Evolutionary conservation across 1,140 invertebrate species (phyloP), one percentile per base, ranked within the genome.

Genomic region (Neodiprion virginianus): DNA sequence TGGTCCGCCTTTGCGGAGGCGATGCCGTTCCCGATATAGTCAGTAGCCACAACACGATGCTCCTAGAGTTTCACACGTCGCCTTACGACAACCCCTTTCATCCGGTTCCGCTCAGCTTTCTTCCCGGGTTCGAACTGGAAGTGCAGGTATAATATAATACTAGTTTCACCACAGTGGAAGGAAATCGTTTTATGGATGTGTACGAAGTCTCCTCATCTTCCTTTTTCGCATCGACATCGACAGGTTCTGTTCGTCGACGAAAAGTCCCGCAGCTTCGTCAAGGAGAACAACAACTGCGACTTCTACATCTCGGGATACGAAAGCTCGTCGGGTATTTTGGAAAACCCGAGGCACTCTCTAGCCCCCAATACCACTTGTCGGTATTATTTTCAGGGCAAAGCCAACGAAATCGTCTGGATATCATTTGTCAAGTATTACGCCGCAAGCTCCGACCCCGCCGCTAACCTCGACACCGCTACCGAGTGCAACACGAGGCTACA

Each of bases 361-460:
- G 93, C 95, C 0, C 93, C 94, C 0, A 96, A 96, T 84, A 96
- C 95, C 1, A 96, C 95, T 1, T 97, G 96, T 82, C 88, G 90
- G 21, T 92, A 92, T 79, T 88, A 89, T 72, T 91, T 92, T 75
- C 89, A 92, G 85, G 94, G 94, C 14, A 92, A 92, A 67, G 87
- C 91, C 14, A 92, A 93, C 74, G 94, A 96, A 86, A 93, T 94
- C 69, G 93, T 96, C 17, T 96, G 95, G 95, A 90, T 96, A 74
- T 94, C 94, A 1, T 96, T 96, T 79, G 91, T 95, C 81, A 95
- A 95, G 84, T 96, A 95, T 80, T 93, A 95, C 84, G 92, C 93
- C 2, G 91, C 92, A 7, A 91, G 89, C 28, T 90, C 90, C 0
- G 93, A 94, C 78, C 87, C 89, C 7, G 88, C 91, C 0, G 89